Evolutionary conservation across 2,113 vertebrate genomes (phyloP).

Genomic region (Oostethus manadensis): DNA sequence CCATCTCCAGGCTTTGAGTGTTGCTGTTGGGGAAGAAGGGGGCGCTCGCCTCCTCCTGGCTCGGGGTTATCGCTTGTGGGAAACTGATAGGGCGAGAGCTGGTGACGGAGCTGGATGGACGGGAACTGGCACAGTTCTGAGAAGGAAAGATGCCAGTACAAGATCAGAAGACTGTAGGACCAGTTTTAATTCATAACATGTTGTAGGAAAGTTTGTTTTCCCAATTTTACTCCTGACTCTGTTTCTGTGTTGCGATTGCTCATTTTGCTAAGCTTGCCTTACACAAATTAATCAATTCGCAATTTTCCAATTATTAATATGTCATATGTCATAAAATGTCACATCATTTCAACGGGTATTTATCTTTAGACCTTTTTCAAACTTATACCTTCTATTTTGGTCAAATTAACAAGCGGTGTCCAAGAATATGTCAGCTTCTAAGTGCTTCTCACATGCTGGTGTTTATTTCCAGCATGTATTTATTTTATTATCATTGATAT

Average conservation of each 20-base stretch:
- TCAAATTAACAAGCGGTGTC: too few species aligned
- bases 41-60: constrained; percentile 51
- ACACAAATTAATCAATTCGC: background rate
- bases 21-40: constrained; percentile 9
- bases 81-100: constrained; percentile 62
- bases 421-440: too few species aligned
- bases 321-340: too few species aligned
- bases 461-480: too few species aligned
- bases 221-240: background rate
- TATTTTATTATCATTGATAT: too few species aligned
- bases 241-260: background rate
- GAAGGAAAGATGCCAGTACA: background rate
- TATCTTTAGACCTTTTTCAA: background rate
- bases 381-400: too few species aligned
- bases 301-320: background rate
- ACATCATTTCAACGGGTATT: background rate
- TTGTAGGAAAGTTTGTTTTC: background rate
- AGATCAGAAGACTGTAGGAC: background rate
- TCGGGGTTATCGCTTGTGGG: constrained; percentile 40
- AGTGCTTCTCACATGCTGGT: too few species aligned
- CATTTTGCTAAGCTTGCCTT: background rate
- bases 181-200: background rate
- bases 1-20: constrained; percentile 6
- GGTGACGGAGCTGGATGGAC: constrained; percentile 66
- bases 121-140: constrained; percentile 70